Base-by-base conservation (phyloP, 1,140 invertebrate genomes). In the Papilio polytes region DNA sequence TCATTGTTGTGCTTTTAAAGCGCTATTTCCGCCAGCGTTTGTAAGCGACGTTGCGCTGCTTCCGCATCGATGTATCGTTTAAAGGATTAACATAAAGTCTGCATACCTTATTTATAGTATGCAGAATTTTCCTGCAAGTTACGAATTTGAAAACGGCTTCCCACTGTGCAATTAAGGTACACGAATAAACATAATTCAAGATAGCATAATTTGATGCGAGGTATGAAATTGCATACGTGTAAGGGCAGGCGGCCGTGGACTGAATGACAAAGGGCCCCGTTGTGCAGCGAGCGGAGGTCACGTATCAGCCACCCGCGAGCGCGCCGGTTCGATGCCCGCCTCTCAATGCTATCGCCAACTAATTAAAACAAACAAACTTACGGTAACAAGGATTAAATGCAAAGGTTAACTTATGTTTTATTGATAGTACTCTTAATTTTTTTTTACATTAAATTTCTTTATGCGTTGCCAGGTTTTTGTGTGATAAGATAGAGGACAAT, bases 221-320 rank as follows among this genome's bases (percentile, higher is more conserved):
- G 82, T 82, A 89, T 83, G 82, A 89, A 89, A 88, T 86, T 86
- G 86, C 87, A 85, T 86, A 83, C 85, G 81, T 79, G 85, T 84
- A 85, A 85, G 84, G 84, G 80, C 82, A 84, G 78, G 82, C 83
- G 77, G 80, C 85, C 83, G 84, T 83, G 81, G 78, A 80, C 80
- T 88, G 89, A 91, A 91, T 93, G 91, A 90, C 90, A 90, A 91
- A 88, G 81, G 85, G 84, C 83, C 81, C 86, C 80, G 83, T 87
- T 86, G 85, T 89, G 81, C 83, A 82, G 80, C 26, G 82, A 84
- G 82, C 89, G 86, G 89, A 89, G 92, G 91, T 90, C 91, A 92
- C 89, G 90, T 92, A 86, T 85, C 76, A 80, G 82, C 85, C 85
- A 81, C 85, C 84, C 87, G 87, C 85, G 63, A 70, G 6, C 26